Conservation (phyloP, 2,113 vertebrate species). For the Oryzias curvinotus region DNA sequence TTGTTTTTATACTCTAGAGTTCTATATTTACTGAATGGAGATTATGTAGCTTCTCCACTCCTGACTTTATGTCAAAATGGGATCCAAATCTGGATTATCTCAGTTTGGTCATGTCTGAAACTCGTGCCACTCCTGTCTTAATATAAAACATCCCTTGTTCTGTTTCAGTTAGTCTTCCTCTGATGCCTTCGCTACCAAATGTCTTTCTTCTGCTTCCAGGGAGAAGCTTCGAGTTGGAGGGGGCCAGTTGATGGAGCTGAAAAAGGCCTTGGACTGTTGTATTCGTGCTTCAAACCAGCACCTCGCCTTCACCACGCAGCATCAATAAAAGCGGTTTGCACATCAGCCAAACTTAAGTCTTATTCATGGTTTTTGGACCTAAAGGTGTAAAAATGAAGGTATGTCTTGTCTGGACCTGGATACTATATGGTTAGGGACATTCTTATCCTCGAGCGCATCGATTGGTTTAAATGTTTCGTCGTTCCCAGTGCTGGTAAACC, state of each 20-base stretch:
- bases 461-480: too few species aligned
- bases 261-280: slow-evolving; percentile 78
- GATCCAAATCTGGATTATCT: too few species aligned
- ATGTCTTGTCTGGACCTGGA: background rate
- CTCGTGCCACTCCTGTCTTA: background rate
- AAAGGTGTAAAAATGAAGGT: background rate
- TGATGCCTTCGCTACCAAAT: background rate
- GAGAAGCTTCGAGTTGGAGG: slow-evolving; percentile 82
- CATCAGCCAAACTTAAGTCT: background rate
- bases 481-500: too few species aligned
- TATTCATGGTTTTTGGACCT: background rate
- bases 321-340: slow-evolving; percentile 29
- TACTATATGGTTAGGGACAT: too few species aligned
- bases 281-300: slow-evolving; percentile 51
- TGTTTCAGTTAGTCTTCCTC: background rate
- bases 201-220: slow-evolving; percentile 63
- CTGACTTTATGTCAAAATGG: too few species aligned
- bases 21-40: too few species aligned
- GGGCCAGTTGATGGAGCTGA: slow-evolving; percentile 81
- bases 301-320: slow-evolving; percentile 63
- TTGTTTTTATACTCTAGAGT: too few species aligned
- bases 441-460: too few species aligned
- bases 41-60: too few species aligned
- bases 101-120: too few species aligned
- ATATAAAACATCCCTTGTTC: background rate